Base-by-base conservation (phyloP, 2,113 vertebrate genomes). In the Ariopsis seemanni region DNA sequence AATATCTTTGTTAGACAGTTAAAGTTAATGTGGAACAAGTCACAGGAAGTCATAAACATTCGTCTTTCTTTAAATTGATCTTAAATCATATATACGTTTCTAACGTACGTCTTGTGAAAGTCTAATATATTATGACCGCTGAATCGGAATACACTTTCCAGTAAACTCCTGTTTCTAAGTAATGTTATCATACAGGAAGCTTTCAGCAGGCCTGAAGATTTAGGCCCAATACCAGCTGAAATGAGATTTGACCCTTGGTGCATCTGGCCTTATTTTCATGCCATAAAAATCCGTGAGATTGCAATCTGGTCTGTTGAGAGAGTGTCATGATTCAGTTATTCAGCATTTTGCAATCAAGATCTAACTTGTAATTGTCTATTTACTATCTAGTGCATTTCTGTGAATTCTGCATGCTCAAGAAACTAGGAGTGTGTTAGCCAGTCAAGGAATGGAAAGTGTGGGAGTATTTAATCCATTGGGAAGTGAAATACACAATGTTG, bases 371-470 rank as follows among this genome's bases (percentile, higher is more conserved):
- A 60, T 52, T 25, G 22, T 52, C 27, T 17, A 34, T 2, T 8
- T 11, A 10, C 4, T 58, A 1, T 60, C 20, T 34, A 34, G 17
- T 60, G 15, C 22, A n/a, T 77, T 52, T 77, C 42, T 5, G 20
- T 18, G 27, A 25, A 27, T 53, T 2, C 22, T 15, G 52, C n/a
- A 30, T 22, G 30, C 18, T 42, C 18, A 22, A 22, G 63, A 34
- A 57, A 12, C n/a, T 57, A 11, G 82, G 1, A 65, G 52, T 22
- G 52, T 72, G 52, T 84, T 57, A 18, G 10, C 48, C 7, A 48
- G 22, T 63, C 55, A 80, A 57, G 60, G 77, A 80, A 53, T 30
- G 57, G 58, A 85, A 78, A 65, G 60, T 79, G 42, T 62, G 15
- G 60, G 34, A 25, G 34, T 85, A 55, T 85, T 85, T 71, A 58